Base-by-base conservation (phyloP, 2,797 vertebrate species). In the Pantherophis alleghaniensis region DNA sequence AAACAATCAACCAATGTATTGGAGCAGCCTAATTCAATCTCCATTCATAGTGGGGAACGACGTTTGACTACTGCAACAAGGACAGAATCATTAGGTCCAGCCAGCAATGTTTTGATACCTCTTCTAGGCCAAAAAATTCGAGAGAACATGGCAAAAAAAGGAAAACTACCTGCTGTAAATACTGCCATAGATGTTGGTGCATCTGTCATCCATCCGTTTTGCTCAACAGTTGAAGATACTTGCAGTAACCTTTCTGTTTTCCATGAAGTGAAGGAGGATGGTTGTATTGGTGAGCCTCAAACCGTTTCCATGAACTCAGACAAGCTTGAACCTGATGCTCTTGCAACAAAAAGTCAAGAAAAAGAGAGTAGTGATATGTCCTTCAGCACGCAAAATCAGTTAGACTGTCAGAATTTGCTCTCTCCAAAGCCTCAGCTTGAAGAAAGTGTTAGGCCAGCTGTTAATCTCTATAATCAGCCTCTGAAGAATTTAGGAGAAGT, bases 401-500 rank as follows among this genome's bases (percentile, higher is more conserved):
- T 96, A 60, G 96, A 94, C 6, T 98, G 96, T 96, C 97, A 94
- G 92, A 94, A 5, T 87, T 94, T 98, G 74, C 95, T 97, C 66
- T 57, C 97, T 96, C 95, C 97, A 91, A 98, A 97, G 95, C 96
- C 97, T 96, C 97, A 97, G 90, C 96, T 97, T 95, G 97, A 97
- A 96, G 96, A 96, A 95, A 97, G 95, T 96, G 94, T 96, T 93
- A 98, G 98, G 95, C 90, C 97, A 94, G 95, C 97, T 91, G 93
- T 97, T 89, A 96, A 60, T 96, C 95, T 97, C 1, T 98, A 97
- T 93, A 97, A 95, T 95, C 94, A 98, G 92, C 97, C 98, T 96
- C 96, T 98, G 93, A 98, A 98, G 95, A 97, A 97, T 28, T 95
- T 98, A 93, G 97, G 98, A 97, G 96, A 96, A 95, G 96, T 98